A percentile compares a stretch with the other conserved stretches of the same genome.
phyloP scores from a whole-genome alignment of 2,888 invertebrate genomes.

The Smittia aterrima region DNA sequence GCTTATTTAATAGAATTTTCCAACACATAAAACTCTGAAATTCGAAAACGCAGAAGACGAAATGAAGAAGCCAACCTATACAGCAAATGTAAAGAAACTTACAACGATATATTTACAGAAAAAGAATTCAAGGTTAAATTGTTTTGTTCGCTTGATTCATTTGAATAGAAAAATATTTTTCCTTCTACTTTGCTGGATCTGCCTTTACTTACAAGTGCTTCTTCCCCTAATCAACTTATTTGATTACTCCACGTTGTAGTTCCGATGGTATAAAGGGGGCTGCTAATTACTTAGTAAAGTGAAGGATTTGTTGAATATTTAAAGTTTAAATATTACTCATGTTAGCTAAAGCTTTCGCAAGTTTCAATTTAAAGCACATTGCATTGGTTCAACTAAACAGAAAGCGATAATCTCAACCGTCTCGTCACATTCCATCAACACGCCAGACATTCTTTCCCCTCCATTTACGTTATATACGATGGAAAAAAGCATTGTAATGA shows the following conservation, averaged over 20 bases:
- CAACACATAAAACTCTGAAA: background rate
- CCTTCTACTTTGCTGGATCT: background rate
- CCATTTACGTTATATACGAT: background rate
- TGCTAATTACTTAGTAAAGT: too few relatives aligned
- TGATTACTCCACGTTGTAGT: background rate
- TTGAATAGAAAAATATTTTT: slow-evolving; percentile 11
- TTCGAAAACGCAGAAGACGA: background rate
- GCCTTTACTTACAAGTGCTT: slow-evolving; percentile 33
- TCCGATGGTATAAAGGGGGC: slow-evolving; percentile 19
- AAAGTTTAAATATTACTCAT: background rate
- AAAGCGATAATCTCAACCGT: slow-evolving; percentile 14
- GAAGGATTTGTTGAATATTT: too few relatives aligned
- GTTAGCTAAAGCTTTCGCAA: background rate
- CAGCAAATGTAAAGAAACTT: slow-evolving; percentile 21
- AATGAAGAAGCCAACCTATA: background rate
- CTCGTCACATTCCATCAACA: background rate
- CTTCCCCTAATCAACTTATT: background rate
- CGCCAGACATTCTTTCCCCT: background rate
- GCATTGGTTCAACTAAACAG: too few relatives aligned
- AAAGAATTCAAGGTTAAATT: slow-evolving; percentile 38
- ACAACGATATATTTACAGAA: slow-evolving; percentile 13
- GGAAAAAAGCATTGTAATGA: background rate
- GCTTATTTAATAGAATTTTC: slow-evolving; percentile 2
- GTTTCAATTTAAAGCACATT: too few relatives aligned
- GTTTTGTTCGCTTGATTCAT: slow-evolving; percentile 6